Conservation (phyloP, 2,888 invertebrate genomes). For the Dasysyrphus albostriatus region DNA sequence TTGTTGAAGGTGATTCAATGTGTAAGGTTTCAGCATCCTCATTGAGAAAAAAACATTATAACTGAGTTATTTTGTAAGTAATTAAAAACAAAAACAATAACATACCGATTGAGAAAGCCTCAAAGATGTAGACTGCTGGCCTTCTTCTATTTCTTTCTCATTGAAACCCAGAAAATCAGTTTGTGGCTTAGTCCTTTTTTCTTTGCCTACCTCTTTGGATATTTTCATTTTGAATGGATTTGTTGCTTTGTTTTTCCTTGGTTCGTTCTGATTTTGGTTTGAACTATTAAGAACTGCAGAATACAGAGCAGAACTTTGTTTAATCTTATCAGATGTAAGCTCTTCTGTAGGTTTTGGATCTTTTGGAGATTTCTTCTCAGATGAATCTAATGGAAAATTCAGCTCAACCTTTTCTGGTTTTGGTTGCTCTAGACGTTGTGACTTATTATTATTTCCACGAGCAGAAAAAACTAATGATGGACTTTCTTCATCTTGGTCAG, state of each 20-base stretch:
- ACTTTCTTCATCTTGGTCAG: not conserved
- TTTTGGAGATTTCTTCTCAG: not conserved
- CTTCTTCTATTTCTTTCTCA: slow-evolving; percentile 64
- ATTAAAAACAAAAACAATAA: not conserved
- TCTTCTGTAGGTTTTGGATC: not conserved
- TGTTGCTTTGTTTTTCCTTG: slow-evolving; percentile 5
- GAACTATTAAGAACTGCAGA: not conserved
- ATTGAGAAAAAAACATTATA: slow-evolving; percentile 8
- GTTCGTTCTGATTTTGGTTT: not conserved
- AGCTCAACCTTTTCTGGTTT: not conserved
- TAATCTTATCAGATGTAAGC: not conserved
- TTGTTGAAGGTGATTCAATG: not conserved
- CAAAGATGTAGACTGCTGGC: slow-evolving; percentile 53
- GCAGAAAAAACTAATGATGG: too few relatives aligned
- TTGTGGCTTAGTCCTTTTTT: not conserved
- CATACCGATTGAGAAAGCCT: slow-evolving; percentile 68
- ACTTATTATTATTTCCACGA: not conserved
- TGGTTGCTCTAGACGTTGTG: not conserved
- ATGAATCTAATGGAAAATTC: not conserved
- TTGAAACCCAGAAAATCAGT: slow-evolving; percentile 55
- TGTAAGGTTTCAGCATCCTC: slow-evolving; percentile 9
- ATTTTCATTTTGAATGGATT: slow-evolving; percentile 29
- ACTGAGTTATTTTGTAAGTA: not conserved
- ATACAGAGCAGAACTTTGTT: not conserved
- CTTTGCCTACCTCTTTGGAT: not conserved